phyloP scores from a whole-genome alignment of 2,113 vertebrate species.

The Sander lucioperca region DNA sequence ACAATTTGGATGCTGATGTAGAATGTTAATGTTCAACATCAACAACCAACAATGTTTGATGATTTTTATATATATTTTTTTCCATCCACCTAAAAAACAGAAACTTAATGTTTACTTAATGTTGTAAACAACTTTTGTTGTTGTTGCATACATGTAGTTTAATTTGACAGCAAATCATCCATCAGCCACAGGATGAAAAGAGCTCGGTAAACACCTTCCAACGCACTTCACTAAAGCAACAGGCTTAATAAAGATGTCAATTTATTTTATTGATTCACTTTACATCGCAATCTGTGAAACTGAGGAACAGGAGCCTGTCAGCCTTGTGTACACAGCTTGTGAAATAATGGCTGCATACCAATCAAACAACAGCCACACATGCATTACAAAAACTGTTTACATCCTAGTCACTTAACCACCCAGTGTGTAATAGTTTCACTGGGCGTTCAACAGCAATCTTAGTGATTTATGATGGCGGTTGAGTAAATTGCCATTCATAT shows the following conservation, averaged over 20 bases:
- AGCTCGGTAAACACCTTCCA: conserved; percentile 44
- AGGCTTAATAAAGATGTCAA: conserved; percentile 67
- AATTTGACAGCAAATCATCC: conserved; percentile 28
- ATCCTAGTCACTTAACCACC: conserved; percentile 57
- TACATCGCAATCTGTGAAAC: conserved; percentile 37
- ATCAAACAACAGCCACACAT: conserved; percentile 60
- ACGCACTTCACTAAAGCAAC: conserved; percentile 44
- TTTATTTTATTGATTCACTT: conserved; percentile 75
- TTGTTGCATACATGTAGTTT: neutral
- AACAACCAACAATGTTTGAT: neutral
- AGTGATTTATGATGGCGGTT: conserved; percentile 66
- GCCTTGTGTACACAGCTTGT: conserved; percentile 25
- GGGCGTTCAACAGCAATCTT: conserved; percentile 19
- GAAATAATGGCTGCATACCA: conserved; percentile 65
- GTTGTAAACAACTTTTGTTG: too few species aligned
- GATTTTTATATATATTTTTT: neutral
- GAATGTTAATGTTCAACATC: neutral
- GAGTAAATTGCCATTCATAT: conserved; percentile 69
- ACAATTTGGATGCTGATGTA: conserved; percentile 3
- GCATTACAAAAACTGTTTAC: conserved; percentile 63
- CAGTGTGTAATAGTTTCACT: conserved; percentile 49
- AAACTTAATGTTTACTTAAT: too few species aligned
- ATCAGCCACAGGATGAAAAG: conserved; percentile 41
- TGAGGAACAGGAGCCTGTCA: conserved; percentile 36
- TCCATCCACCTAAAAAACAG: neutral